Evolutionary conservation across 1,140 invertebrate genomes (phyloP), one percentile per base, ranked within the genome.

Genomic region (Aricia agestis): DNA sequence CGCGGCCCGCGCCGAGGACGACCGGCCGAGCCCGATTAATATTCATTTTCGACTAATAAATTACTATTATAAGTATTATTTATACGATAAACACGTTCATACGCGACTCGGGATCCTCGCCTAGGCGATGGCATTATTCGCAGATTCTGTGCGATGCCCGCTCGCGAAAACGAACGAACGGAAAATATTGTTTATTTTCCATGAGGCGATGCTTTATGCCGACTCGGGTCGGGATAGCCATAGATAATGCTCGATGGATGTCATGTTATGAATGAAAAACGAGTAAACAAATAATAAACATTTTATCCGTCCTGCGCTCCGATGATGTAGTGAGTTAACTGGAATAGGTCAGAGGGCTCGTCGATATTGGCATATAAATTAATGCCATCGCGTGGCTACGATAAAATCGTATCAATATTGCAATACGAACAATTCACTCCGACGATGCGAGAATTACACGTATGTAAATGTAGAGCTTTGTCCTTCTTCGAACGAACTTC

Each of bases 341-440:
- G 71, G 72, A 67, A 76, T 69, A 71, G 80, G 74, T 77, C 78
- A 78, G 74, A 78, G 74, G 75, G 73, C 71, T 74, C 74, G 68
- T 75, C 79, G 78, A 79, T 81, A 81, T 73, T 72, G 63, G 66
- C 72, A 72, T 71, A 75, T 76, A 74, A 74, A 79, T 74, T 73
- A 77, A 72, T 77, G 67, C 71, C 74, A 69, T 69, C 71, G 72
- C 68, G 67, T 72, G 71, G 68, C 59, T 59, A 17, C 70, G 72
- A 80, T 78, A 80, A 78, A 74, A 77, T 61, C 69, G 32, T 70
- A 63, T 67, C 41, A 45, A 70, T 42, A 59, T 66, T 66, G 52
- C 58, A 70, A 69, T 66, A 68, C 66, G 72, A 74, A 32, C 32
- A 67, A 66, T 63, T 71, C 32, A 58, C 19, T 57, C 31, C 13